Percentiles rank a stretch among this genome's conserved stretches.
These are phyloP conservation scores for Phoeniculus purpureus DNA, from an alignment of 2,797 vertebrate species.

Conservation along the genomic window DNA sequence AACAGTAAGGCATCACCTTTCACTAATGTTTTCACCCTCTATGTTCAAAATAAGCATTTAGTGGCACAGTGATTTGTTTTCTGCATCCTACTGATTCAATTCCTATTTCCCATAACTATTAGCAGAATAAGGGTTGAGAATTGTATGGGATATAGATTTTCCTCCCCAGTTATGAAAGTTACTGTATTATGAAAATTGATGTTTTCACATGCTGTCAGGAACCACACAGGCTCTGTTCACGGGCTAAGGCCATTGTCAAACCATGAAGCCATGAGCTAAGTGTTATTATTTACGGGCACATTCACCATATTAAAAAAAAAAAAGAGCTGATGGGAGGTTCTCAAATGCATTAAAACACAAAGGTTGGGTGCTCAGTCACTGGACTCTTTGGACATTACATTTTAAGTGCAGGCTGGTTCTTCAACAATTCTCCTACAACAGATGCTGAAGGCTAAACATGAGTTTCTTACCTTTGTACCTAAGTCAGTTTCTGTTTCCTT, in stretches of 20 bases:
- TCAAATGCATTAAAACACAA: neutral
- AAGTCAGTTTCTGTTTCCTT: neutral
- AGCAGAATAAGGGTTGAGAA: neutral
- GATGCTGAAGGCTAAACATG: neutral
- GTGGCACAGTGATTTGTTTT: neutral
- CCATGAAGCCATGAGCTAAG: neutral
- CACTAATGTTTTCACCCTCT: neutral
- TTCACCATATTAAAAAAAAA: neutral
- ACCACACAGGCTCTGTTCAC: neutral
- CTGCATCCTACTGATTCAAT: neutral
- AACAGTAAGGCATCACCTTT: conserved; percentile 4
- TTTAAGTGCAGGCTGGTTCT: neutral
- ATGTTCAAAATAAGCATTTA: neutral
- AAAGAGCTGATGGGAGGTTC: neutral
- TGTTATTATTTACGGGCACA: neutral
- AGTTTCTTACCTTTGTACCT: neutral
- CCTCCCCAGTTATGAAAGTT: neutral
- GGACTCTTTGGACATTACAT: neutral
- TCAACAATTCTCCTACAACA: neutral
- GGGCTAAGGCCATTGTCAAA: conserved; percentile 31
- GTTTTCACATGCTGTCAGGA: neutral
- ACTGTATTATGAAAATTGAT: neutral
- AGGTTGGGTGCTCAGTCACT: neutral
- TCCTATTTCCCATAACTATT: neutral
- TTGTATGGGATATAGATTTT: neutral